These are phyloP conservation scores for Agelas oroides DNA, from an alignment of 37 sponge, comb jelly and placozoan genomes.

Conservation along the genomic window DNA sequence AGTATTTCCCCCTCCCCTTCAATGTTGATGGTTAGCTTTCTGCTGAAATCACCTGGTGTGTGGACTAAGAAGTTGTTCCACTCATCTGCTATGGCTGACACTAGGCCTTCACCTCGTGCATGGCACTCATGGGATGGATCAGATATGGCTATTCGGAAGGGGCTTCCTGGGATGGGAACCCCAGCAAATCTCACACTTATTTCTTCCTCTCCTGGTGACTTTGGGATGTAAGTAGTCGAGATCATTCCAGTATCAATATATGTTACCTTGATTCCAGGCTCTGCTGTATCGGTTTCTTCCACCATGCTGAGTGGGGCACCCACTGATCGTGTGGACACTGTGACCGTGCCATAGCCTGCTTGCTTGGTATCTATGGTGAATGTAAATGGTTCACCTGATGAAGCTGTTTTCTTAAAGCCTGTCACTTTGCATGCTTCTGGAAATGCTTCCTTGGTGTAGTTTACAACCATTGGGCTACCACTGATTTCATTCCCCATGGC, in stretches of 20 bases:
- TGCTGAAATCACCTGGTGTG: conserved; percentile 47
- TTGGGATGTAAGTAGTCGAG: conserved; percentile 5
- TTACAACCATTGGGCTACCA: conserved; percentile 57
- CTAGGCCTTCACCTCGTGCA: conserved; percentile 81
- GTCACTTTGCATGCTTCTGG: conserved; percentile 10
- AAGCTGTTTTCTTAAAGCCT: not conserved
- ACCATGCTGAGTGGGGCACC: too few relatives aligned
- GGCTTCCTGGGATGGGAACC: conserved; percentile 62
- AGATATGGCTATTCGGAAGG: conserved; percentile 55
- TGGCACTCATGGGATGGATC: conserved; percentile 37
- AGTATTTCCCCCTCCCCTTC: conserved; percentile 36
- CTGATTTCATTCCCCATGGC: not conserved
- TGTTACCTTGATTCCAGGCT: not conserved
- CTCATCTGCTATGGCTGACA: conserved; percentile 29
- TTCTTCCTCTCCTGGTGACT: not conserved
- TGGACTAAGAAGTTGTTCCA: conserved; percentile 52
- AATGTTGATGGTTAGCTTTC: conserved; percentile 32
- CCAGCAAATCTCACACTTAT: conserved; percentile 60
- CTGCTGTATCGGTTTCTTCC: too few relatives aligned
- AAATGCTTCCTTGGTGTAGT: conserved; percentile 22
- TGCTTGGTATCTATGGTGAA: conserved; percentile 17
- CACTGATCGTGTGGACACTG: too few relatives aligned
- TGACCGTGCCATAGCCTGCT: not conserved
- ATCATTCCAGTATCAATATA: conserved; percentile 53
- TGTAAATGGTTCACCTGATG: conserved; percentile 17